A percentile compares a stretch with the other conserved stretches of the same genome.
Conservation (phyloP, 2,113 vertebrate genomes). For the Okapia johnstoni region DNA sequence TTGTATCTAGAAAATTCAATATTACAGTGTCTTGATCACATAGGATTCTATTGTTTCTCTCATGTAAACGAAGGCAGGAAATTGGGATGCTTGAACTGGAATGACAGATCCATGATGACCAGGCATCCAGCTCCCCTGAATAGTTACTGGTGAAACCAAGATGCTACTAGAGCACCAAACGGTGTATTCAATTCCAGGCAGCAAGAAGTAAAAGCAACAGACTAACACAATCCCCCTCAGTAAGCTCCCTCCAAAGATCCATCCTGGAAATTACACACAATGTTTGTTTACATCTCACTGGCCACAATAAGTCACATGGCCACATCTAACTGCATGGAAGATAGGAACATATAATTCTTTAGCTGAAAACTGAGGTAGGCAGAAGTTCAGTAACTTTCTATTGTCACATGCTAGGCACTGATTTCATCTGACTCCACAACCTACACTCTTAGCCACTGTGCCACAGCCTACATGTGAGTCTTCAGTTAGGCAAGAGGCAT, state of each 20-base stretch:
- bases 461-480: background rate
- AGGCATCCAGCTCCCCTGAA: background rate
- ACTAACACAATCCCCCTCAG: no score
- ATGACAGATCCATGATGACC: background rate
- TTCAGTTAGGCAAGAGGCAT: background rate
- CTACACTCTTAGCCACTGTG: background rate
- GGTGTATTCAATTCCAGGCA: background rate
- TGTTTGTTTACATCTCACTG: background rate
- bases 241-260: background rate
- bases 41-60: background rate
- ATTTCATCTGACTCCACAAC: background rate
- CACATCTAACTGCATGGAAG: background rate
- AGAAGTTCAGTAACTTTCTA: background rate
- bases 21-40: background rate
- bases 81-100: background rate
- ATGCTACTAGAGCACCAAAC: background rate
- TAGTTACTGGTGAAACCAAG: background rate
- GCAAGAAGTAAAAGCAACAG: background rate
- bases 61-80: background rate
- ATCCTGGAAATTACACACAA: background rate
- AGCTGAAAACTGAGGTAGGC: background rate
- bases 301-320: background rate
- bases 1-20: background rate
- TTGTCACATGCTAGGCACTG: background rate
- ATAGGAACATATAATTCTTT: background rate